Conservation (phyloP, 1,140 invertebrate genomes). For the Triops longicaudatus region DNA sequence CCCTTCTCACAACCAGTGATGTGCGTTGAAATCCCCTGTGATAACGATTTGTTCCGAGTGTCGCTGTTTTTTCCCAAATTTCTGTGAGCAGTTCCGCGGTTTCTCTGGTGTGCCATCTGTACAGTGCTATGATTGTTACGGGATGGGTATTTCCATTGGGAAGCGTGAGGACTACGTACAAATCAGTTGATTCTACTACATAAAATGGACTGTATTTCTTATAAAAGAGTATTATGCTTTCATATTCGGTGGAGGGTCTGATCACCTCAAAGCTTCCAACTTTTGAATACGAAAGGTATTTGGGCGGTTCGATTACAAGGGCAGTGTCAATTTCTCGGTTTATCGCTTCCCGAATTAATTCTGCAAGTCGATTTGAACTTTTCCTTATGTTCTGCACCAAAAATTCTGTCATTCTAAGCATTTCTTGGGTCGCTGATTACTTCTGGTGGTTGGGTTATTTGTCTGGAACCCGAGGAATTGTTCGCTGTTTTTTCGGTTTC, state of each 20-base stretch:
- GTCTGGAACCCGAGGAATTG: background rate
- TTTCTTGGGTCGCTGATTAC: background rate
- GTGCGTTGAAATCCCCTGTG: constrained; percentile 21
- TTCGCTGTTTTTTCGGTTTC: background rate
- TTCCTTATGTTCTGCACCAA: constrained; percentile 13
- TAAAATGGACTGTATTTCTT: background rate
- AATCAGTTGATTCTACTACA: constrained; percentile 10
- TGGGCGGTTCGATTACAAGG: background rate
- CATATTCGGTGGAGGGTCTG: background rate
- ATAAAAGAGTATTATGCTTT: background rate
- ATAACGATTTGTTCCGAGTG: background rate
- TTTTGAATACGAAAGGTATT: background rate
- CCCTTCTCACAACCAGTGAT: constrained; percentile 20
- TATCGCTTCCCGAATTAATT: background rate
- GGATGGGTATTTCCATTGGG: background rate
- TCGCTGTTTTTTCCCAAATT: background rate
- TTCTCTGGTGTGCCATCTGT: background rate
- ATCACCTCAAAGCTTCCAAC: background rate
- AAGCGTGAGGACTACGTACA: background rate
- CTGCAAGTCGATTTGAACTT: background rate
- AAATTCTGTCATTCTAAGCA: background rate
- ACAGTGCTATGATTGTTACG: background rate
- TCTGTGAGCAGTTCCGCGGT: background rate
- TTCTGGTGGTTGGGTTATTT: background rate
- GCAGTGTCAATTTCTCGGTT: background rate